Percentiles rank a stretch among this genome's conserved stretches.
Conservation (phyloP, 2,888 invertebrate species). For the Dynastes maya region DNA sequence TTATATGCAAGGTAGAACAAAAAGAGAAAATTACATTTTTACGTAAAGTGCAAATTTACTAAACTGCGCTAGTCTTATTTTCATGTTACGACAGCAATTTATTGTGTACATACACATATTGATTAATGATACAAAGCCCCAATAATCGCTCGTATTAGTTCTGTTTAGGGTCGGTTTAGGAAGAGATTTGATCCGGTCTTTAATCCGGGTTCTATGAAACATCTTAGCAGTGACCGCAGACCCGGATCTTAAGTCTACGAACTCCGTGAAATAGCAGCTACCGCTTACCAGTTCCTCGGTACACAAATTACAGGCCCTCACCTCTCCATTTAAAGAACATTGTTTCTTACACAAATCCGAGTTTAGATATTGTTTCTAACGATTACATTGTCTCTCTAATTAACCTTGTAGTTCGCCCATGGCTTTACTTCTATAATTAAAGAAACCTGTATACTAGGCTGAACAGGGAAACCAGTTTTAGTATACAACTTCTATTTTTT, state of each 20-base stretch:
- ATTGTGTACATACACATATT: conserved; percentile 50
- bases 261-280: conserved; percentile 44
- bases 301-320: conserved; percentile 42
- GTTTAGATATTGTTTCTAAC: conserved; percentile 32
- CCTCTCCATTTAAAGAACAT: conserved; percentile 38
- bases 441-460: neutral
- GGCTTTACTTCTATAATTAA: neutral
- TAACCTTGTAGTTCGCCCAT: conserved; percentile 2
- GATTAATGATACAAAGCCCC: conserved; percentile 58
- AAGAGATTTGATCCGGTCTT: conserved; percentile 56
- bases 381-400: conserved; percentile 31
- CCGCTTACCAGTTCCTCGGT: conserved; percentile 28
- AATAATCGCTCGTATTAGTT: conserved; percentile 58
- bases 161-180: conserved; percentile 53
- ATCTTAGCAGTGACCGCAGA: conserved; percentile 60
- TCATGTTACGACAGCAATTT: conserved; percentile 1
- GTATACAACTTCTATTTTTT: no score
- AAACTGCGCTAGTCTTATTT: neutral
- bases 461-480: neutral
- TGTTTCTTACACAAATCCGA: conserved; percentile 28
- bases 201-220: conserved; percentile 58
- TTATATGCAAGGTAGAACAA: no score
- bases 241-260: conserved; percentile 54
- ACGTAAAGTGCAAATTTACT: no score
- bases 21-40: neutral